These are phyloP conservation scores for Miichthys miiuy DNA, from an alignment of 2,797 vertebrate genomes.

Conservation along the genomic window DNA sequence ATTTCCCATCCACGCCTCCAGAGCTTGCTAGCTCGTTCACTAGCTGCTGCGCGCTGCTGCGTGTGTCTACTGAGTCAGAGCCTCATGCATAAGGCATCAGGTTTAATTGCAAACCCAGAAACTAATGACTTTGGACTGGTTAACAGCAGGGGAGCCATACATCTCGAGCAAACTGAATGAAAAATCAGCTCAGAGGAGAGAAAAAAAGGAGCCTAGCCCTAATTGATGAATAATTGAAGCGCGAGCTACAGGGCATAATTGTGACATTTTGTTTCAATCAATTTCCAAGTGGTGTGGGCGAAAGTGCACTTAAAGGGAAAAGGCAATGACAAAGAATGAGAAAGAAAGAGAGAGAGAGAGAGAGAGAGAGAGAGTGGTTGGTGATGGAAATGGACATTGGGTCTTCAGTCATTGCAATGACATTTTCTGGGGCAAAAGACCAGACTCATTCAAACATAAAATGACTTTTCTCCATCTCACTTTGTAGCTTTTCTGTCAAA, in stretches of 20 bases:
- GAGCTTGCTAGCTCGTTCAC: slow-evolving; percentile 81
- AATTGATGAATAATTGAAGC: slow-evolving; percentile 92
- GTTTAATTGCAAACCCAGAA: slow-evolving; percentile 93
- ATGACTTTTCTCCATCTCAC: slow-evolving; percentile 54
- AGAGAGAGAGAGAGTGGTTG: slow-evolving; percentile 54
- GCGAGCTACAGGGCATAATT: slow-evolving; percentile 89
- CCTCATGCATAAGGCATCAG: slow-evolving; percentile 90
- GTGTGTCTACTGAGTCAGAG: slow-evolving; percentile 84
- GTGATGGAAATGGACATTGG: slow-evolving; percentile 73
- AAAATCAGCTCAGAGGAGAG: slow-evolving; percentile 87
- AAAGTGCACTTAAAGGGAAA: slow-evolving; percentile 87
- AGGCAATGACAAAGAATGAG: slow-evolving; percentile 80
- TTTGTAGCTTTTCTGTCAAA: slow-evolving; percentile 45
- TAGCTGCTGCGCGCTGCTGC: slow-evolving; percentile 75
- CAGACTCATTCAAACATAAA: slow-evolving; percentile 55
- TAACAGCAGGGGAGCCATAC: slow-evolving; percentile 91
- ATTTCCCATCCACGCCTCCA: slow-evolving; percentile 86
- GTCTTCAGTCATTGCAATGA: slow-evolving; percentile 71
- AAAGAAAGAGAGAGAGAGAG: slow-evolving; percentile 71
- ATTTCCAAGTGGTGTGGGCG: slow-evolving; percentile 86
- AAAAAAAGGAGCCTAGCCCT: slow-evolving; percentile 82
- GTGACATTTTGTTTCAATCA: slow-evolving; percentile 92
- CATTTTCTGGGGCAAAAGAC: slow-evolving; percentile 61
- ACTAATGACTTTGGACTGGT: slow-evolving; percentile 92
- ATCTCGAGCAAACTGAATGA: slow-evolving; percentile 90